Evolutionary conservation across 1,140 invertebrate genomes (phyloP), one percentile per base, ranked within the genome.

Genomic region (Drosophila tristis): DNA sequence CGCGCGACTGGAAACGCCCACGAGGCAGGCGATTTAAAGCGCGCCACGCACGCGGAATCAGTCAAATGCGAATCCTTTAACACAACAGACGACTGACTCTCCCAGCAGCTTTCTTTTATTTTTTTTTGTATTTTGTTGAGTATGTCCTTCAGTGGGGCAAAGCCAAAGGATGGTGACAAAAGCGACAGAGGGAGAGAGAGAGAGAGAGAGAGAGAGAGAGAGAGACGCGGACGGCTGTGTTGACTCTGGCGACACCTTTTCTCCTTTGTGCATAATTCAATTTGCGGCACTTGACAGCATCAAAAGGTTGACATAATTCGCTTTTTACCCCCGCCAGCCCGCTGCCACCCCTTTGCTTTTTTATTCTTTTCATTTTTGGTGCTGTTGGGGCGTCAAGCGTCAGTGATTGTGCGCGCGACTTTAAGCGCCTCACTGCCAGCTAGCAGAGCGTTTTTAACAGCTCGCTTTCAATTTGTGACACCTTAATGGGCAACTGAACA

Each of bases 221-320:
- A 29, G 4, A 60, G 59, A 44, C 59, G 16, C 16, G 58, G 44
- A 50, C 35, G 35, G 35, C 55, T 48, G 48, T 65, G 63, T 68
- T 78, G 79, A 82, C 60, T 84, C 64, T 74, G 67, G 64, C 77
- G 35, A 79, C 80, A 82, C 80, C 80, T 84, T 79, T 63, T 82
- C 81, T 5, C 35, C 35, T 84, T 84, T 79, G 77, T 82, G 77
- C 80, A 84, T 79, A 84, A 82, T 84, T 84, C 80, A 82, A 84
- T 84, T 82, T 84, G 66, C 57, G 71, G 70, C 70, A 71, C 70
- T 72, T 56, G 61, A 65, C 56, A 78, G 74, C 80, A 70, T 81
- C 79, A 84, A 82, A 82, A 78, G 79, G 75, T 75, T 84, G 78
- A 71, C 55, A 74, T 70, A 70, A 70, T 68, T 70, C 66, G 31